A percentile compares a stretch with the other conserved stretches of the same genome.
phyloP scores from a whole-genome alignment of 2,797 vertebrate genomes.

The Sebastolobus altivelis region DNA sequence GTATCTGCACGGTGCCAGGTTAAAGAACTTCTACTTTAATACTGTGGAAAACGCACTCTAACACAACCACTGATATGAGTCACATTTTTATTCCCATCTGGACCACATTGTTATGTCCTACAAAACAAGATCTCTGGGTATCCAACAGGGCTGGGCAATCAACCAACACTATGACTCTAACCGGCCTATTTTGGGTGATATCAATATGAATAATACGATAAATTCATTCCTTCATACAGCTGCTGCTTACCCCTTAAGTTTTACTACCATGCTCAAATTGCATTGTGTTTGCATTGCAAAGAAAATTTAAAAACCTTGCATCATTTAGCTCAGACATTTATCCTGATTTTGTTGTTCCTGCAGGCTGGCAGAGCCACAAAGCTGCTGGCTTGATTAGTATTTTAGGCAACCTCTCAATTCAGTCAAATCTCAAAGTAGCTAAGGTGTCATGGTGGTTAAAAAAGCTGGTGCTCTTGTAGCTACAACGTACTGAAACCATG shows the following conservation, averaged over 20 bases:
- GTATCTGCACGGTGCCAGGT: constrained; percentile 82
- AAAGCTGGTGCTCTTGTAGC: neutral
- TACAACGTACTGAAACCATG: neutral
- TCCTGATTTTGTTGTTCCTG: neutral
- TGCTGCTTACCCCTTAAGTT: neutral
- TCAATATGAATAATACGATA: neutral
- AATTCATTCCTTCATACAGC: neutral
- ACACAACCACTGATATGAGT: neutral
- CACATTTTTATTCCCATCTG: neutral
- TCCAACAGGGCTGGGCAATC: neutral
- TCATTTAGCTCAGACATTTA: neutral
- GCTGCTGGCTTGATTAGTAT: neutral
- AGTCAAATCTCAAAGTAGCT: neutral
- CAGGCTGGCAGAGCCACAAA: neutral
- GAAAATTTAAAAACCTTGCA: neutral
- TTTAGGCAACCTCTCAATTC: neutral
- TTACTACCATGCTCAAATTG: neutral
- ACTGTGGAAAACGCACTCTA: neutral
- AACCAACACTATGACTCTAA: neutral
- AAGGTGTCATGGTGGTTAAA: neutral
- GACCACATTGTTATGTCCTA: neutral
- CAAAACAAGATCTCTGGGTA: neutral
- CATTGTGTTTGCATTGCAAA: neutral
- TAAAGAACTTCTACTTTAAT: constrained; percentile 52
- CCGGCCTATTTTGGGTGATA: neutral